Conservation (phyloP, 2,113 vertebrate genomes). For the Sigmodon hispidus region DNA sequence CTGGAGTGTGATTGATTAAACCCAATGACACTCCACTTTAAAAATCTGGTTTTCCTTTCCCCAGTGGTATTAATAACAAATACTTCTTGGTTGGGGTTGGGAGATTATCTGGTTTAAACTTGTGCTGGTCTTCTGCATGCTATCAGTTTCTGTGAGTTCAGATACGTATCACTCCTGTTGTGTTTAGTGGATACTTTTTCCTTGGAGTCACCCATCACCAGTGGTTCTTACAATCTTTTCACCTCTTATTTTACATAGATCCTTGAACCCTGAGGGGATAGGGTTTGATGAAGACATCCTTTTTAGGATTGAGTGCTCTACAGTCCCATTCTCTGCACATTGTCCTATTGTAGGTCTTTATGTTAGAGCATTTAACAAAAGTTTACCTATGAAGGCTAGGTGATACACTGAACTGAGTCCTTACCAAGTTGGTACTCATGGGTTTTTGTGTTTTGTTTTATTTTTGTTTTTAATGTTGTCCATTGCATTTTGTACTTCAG, state of each 20-base stretch:
- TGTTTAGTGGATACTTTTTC: not conserved
- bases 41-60: not conserved
- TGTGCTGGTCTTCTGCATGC: not conserved
- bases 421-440: not conserved
- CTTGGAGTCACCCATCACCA: not conserved
- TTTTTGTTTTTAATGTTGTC: not conserved
- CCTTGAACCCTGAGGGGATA: not conserved
- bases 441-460: too few species aligned
- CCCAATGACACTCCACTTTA: not conserved
- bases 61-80: not conserved
- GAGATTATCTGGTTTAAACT: not conserved
- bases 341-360: not conserved
- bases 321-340: not conserved
- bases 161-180: not conserved
- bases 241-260: not conserved
- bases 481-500: not conserved
- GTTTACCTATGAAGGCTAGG: not conserved
- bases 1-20: not conserved
- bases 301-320: not conserved
- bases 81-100: not conserved
- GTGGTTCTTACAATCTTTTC: not conserved
- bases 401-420: not conserved
- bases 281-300: not conserved
- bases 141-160: not conserved
- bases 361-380: not conserved